phyloP scores from a whole-genome alignment of 1,140 invertebrate species.

The Magallana angulata region DNA sequence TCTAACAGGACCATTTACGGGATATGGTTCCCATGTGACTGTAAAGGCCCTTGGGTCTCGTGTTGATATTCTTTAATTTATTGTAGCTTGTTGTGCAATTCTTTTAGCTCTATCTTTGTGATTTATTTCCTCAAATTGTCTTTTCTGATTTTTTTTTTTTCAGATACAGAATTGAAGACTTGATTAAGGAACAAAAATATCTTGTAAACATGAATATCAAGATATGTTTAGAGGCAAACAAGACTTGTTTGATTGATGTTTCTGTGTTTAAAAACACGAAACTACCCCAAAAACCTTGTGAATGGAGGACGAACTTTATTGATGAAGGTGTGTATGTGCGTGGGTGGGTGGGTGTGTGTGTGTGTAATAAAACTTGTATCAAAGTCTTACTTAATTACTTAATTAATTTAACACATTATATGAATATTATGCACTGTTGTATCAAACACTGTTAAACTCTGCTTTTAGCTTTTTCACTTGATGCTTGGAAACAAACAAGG shows the following conservation, averaged over 20 bases:
- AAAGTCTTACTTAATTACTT: too few species aligned
- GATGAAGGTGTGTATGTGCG: background rate
- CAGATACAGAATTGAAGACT: conserved; percentile 57
- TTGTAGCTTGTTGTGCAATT: background rate
- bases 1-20: too few species aligned
- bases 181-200: conserved; percentile 49
- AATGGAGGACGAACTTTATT: conserved; percentile 35
- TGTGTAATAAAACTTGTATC: too few species aligned
- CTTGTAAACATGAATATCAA: conserved; percentile 53
- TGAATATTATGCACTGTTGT: background rate
- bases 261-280: conserved; percentile 49
- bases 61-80: too few species aligned
- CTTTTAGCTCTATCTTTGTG: background rate
- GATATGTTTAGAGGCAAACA: conserved; percentile 54
- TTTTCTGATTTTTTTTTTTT: background rate
- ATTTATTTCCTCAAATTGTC: too few species aligned
- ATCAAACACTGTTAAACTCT: too few species aligned
- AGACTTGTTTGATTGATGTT: conserved; percentile 47
- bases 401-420: too few species aligned
- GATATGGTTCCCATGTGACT: too few species aligned
- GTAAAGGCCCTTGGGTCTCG: too few species aligned
- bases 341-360: too few species aligned
- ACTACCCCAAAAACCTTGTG: conserved; percentile 53
- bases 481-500: background rate
- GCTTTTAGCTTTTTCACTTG: conserved; percentile 25